Percentiles rank a stretch among this genome's conserved stretches.
Conservation (phyloP, 2,888 invertebrate genomes). For the Ischnura elegans region DNA sequence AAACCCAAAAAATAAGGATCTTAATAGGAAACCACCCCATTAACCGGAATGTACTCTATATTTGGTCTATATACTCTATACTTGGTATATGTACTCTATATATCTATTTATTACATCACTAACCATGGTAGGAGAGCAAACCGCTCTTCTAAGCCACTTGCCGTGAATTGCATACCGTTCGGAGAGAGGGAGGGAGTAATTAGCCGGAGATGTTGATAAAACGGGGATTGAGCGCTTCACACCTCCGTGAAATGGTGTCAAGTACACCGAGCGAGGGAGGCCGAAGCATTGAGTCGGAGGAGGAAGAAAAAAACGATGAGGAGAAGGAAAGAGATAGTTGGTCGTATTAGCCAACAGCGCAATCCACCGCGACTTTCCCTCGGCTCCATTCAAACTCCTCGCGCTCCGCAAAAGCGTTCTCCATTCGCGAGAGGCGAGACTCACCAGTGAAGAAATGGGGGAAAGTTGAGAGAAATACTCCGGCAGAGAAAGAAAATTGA, state of each 20-base stretch:
- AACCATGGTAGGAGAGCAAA: no score
- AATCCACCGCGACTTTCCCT: not conserved
- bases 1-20: no score
- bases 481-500: not conserved
- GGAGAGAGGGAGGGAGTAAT: no score
- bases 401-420: not conserved
- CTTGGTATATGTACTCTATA: no score
- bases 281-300: not conserved
- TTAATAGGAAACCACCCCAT: no score
- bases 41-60: no score
- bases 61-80: no score
- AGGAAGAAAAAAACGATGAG: not conserved
- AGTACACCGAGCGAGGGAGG: not conserved
- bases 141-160: no score
- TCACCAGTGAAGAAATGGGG: not conserved
- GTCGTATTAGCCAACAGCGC: not conserved
- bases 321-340: not conserved
- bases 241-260: not conserved
- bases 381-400: no score
- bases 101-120: no score
- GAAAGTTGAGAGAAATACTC: not conserved
- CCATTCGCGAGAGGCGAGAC: not conserved
- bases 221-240: not conserved
- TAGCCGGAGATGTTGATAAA: no score
- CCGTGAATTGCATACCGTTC: no score